Conservation (phyloP, 2,888 invertebrate genomes). For the Pelosia muscerda region DNA sequence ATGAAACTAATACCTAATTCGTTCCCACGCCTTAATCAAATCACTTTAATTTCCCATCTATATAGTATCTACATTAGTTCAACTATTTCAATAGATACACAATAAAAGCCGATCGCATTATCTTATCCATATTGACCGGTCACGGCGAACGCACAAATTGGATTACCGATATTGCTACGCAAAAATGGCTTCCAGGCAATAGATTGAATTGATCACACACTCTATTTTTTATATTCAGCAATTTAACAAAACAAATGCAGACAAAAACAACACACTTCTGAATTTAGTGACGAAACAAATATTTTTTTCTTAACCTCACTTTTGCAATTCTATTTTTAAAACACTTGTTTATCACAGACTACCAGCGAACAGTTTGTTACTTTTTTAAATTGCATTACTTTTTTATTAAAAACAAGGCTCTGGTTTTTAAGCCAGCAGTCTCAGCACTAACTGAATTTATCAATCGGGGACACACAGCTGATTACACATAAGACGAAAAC, state of each 20-base stretch:
- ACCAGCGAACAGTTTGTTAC: constrained; percentile 30
- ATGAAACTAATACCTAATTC: background rate
- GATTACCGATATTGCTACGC: constrained; percentile 55
- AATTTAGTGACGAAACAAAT: constrained; percentile 35
- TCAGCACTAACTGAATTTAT: constrained; percentile 80
- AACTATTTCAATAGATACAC: constrained; percentile 21
- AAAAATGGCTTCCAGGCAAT: constrained; percentile 51
- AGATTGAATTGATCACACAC: constrained; percentile 34
- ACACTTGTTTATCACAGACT: constrained; percentile 44
- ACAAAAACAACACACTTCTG: constrained; percentile 51
- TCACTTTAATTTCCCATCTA: constrained; percentile 19
- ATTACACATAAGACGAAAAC: constrained; percentile 73
- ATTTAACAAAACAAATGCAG: constrained; percentile 57
- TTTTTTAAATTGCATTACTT: constrained; percentile 27
- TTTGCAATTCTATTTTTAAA: constrained; percentile 33
- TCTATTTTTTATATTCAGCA: constrained; percentile 34
- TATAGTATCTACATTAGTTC: constrained; percentile 10
- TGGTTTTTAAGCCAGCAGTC: constrained; percentile 70
- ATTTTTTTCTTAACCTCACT: constrained; percentile 41
- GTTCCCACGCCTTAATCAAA: constrained; percentile 19
- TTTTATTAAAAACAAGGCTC: constrained; percentile 55
- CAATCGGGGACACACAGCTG: constrained; percentile 82
- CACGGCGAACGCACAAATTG: constrained; percentile 60
- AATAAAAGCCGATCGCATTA: constrained; percentile 43
- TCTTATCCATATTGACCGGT: constrained; percentile 53